These are phyloP conservation scores for Leptura quadrifasciata DNA, from an alignment of 2,888 invertebrate species.

Conservation along the genomic window DNA sequence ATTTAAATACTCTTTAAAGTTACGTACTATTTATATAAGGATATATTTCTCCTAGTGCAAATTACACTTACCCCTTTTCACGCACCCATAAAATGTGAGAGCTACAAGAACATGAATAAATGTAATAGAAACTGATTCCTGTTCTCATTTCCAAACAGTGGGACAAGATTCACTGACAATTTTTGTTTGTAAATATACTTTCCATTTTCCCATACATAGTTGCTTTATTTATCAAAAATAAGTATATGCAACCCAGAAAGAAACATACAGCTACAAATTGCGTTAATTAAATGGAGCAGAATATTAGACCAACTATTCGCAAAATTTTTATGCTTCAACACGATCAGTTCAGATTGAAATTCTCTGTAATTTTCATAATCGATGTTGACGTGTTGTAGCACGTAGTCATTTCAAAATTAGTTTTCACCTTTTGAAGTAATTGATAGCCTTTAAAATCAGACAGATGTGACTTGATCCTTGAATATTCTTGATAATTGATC, in stretches of 20 bases:
- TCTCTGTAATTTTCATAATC: slow-evolving; percentile 46
- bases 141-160: slow-evolving; percentile 51
- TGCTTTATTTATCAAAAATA: slow-evolving; percentile 41
- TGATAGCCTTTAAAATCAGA: slow-evolving; percentile 46
- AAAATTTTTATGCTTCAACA: slow-evolving; percentile 38
- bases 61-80: slow-evolving; percentile 47
- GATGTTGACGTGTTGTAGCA: slow-evolving; percentile 35
- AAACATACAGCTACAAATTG: slow-evolving; percentile 49
- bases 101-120: slow-evolving; percentile 48
- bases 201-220: slow-evolving; percentile 42
- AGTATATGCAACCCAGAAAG: slow-evolving; percentile 45
- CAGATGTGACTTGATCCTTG: slow-evolving; percentile 50
- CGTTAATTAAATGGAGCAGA: slow-evolving; percentile 46
- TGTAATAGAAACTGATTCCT: slow-evolving; percentile 44
- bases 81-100: slow-evolving; percentile 49
- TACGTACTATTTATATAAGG: too few species aligned
- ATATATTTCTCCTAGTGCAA: not conserved
- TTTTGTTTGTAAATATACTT: slow-evolving; percentile 46
- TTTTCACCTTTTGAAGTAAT: slow-evolving; percentile 43
- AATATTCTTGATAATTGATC: slow-evolving; percentile 44
- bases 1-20: too few species aligned
- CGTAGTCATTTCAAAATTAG: slow-evolving; percentile 42
- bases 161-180: slow-evolving; percentile 52
- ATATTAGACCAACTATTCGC: slow-evolving; percentile 49
- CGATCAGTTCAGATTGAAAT: slow-evolving; percentile 44